Base-by-base conservation (phyloP, 2,797 vertebrate genomes). In the Thripadectes ignobilis region DNA sequence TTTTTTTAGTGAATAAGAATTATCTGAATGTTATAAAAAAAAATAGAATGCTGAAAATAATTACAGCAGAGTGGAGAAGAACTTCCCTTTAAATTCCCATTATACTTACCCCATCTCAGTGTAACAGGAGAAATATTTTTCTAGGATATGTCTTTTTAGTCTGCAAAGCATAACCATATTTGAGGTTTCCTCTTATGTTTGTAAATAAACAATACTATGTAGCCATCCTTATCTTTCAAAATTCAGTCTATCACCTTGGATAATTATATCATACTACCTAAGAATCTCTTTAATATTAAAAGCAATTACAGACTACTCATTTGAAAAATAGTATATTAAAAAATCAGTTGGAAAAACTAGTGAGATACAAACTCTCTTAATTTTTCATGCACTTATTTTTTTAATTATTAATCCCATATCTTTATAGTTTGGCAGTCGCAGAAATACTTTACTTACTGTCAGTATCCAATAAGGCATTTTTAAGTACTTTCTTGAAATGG, bases 101-200 rank as follows among this genome's bases (percentile, higher is more conserved):
- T 58, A 65, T 59, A 69, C 4, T 85, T 84, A 39, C 9, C 46
- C 23, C 23, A 75, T 88, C 58, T 36, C 30, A 72, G 30, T 95
- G 95, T 59, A 89, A 88, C 5, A 81, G n/a, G 32, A 93, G 20
- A 80, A 92, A 68, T 93, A 61, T 87, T 94, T 89, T 41, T 68
- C 32, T 38, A 87, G 52, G 9, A n/a, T 85, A 32, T 83, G 77
- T 77, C 14, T 69, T 88, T 85, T 87, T 57, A 78, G 36, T 26
- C 49, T 46, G 61, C 24, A 83, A 91, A 86, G 43, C 26, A 72
- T 75, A 88, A 84, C n/a, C 19, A 18, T 67, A 86, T 63, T 73
- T 76, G 49, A 77, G 32, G 73, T 41, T 73, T 78, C 74, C 34
- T 79, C 34, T 79, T 88, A 18, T 49, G 29, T 48, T 59, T 85